A percentile compares a stretch with the other conserved stretches of the same genome.
Conservation (phyloP, 2,888 invertebrate species). For the Brenthis daphne region DNA sequence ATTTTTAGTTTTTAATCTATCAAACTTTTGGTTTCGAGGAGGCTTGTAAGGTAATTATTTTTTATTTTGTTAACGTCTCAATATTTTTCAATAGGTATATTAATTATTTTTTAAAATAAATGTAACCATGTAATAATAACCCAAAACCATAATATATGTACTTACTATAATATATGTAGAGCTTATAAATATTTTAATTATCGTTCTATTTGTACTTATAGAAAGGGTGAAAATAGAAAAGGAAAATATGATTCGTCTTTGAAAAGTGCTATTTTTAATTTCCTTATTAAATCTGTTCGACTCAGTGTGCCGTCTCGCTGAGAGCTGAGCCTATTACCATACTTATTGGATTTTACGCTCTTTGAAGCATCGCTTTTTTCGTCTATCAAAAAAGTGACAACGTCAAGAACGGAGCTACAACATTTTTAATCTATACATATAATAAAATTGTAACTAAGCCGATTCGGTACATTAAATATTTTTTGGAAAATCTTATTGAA, state of each 20-base stretch:
- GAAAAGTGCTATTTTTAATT: slow-evolving; percentile 20
- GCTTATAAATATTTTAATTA: neutral
- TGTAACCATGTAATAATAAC: no score
- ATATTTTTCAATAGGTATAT: no score
- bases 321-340: slow-evolving; percentile 20
- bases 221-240: slow-evolving; percentile 11
- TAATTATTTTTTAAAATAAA: no score
- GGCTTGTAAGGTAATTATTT: no score
- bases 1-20: neutral
- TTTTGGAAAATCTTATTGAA: no score
- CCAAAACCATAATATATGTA: neutral
- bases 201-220: slow-evolving; percentile 1
- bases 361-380: slow-evolving; percentile 12
- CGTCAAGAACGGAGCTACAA: neutral
- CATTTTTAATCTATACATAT: no score
- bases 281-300: slow-evolving; percentile 13
- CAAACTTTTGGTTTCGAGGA: no score
- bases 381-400: slow-evolving; percentile 3
- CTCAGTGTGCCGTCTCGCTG: slow-evolving; percentile 11
- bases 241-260: slow-evolving; percentile 12
- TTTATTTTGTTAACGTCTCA: no score
- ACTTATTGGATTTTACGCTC: slow-evolving; percentile 24
- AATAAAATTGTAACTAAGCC: no score
- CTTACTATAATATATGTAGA: neutral
- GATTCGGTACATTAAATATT: no score